Evolutionary conservation across 2,888 invertebrate species (phyloP).

Genomic region (Campoplex capitator): DNA sequence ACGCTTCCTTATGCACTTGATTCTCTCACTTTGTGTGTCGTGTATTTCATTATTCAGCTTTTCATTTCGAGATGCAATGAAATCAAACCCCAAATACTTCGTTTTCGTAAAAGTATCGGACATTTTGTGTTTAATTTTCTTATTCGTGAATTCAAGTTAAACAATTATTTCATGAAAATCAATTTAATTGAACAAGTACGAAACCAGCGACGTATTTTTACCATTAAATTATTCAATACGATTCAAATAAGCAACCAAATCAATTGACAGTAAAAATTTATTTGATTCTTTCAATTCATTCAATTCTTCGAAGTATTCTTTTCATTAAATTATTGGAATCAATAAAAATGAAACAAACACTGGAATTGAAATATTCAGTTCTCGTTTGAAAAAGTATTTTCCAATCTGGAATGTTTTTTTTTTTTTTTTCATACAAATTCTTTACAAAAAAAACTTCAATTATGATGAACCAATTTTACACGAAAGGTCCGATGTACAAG

Average conservation of each 20-base stretch:
- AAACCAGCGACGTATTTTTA: not conserved
- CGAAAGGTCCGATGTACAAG: conserved; percentile 1
- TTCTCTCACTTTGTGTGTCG: conserved; percentile 48
- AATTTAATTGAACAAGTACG: not conserved
- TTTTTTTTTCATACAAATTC: too few species aligned
- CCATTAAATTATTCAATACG: not conserved
- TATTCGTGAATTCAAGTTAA: not conserved
- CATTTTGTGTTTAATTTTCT: not conserved
- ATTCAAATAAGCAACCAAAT: not conserved
- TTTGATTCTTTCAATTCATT: too few species aligned
- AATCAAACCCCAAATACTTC: conserved; percentile 24
- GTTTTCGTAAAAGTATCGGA: not conserved
- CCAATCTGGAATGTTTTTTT: too few species aligned
- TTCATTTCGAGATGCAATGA: conserved; percentile 35
- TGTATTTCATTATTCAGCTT: conserved; percentile 59
- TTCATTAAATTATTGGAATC: too few species aligned
- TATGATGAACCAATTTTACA: not conserved
- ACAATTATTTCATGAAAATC: not conserved
- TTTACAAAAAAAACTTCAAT: not conserved
- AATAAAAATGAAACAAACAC: not conserved
- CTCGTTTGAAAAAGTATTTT: too few species aligned
- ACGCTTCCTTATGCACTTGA: conserved; percentile 55
- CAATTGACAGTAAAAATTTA: too few species aligned
- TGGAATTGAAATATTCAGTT: too few species aligned
- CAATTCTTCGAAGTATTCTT: too few species aligned